Evolutionary conservation across 2,797 vertebrate genomes (phyloP).

Genomic region (Denticeps clupeoides): DNA sequence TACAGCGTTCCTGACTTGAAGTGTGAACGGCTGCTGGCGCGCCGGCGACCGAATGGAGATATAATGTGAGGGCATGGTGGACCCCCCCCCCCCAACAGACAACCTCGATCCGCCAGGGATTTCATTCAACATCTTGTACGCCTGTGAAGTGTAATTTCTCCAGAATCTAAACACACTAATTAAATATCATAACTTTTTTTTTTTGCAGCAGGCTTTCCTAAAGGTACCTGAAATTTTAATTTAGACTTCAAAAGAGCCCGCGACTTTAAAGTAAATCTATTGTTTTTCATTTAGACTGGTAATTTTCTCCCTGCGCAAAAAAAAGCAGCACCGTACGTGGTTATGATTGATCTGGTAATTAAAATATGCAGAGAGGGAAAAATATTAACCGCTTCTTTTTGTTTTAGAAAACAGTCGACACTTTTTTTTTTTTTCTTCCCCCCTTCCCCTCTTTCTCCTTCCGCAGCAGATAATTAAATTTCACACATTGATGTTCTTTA

Average conservation of each 20-base stretch:
- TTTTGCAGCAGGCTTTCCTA: slow-evolving; percentile 60
- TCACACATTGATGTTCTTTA: slow-evolving; percentile 75
- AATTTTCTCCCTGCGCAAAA: slow-evolving; percentile 59
- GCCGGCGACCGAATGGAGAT: too few species aligned
- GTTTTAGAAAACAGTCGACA: slow-evolving; percentile 73
- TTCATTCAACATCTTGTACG: slow-evolving; percentile 48
- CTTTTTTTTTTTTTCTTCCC: slow-evolving; percentile 49
- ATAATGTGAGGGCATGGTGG: too few species aligned
- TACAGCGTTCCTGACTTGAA: too few species aligned
- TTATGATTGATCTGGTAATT: slow-evolving; percentile 80
- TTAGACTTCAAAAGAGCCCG: slow-evolving; percentile 71
- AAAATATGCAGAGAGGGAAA: slow-evolving; percentile 73
- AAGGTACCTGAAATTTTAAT: slow-evolving; percentile 75
- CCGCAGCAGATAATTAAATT: slow-evolving; percentile 69
- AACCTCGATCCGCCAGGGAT: slow-evolving; percentile 39
- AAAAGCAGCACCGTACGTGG: slow-evolving; percentile 44
- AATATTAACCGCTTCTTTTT: slow-evolving; percentile 69
- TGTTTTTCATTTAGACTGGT: slow-evolving; percentile 75
- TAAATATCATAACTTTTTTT: slow-evolving; percentile 72
- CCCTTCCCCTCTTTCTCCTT: too few species aligned
- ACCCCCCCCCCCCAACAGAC: too few species aligned
- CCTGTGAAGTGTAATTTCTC: slow-evolving; percentile 61
- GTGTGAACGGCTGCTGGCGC: too few species aligned
- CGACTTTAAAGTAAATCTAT: slow-evolving; percentile 78
- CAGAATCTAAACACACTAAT: slow-evolving; percentile 69